Evolutionary conservation across 2,888 invertebrate genomes (phyloP).

Genomic region (Epinotia brunnichana): DNA sequence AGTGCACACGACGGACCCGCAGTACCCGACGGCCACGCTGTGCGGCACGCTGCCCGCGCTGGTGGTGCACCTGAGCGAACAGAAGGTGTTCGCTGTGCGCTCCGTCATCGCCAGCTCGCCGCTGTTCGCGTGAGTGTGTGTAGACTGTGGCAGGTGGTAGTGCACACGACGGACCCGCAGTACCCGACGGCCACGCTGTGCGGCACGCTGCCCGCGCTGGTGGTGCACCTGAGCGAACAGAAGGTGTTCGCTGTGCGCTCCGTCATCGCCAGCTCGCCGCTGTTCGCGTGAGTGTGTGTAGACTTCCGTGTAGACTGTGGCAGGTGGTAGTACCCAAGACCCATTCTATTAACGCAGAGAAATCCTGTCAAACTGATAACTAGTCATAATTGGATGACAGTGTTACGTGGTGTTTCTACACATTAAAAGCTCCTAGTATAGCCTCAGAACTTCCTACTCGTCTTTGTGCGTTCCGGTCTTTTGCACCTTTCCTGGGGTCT

Average conservation of each 20-base stretch:
- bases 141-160: no score
- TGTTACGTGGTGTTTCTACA: background rate
- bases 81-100: constrained; percentile 87
- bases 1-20: constrained; percentile 58
- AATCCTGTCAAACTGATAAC: background rate
- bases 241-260: constrained; percentile 86
- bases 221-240: constrained; percentile 95
- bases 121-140: constrained; percentile 33
- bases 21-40: constrained; percentile 92
- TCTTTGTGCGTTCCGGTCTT: no score
- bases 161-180: constrained; percentile 74
- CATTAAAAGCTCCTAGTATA: no score
- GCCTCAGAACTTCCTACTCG: no score
- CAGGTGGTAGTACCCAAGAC: background rate
- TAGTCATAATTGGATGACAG: background rate
- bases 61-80: constrained; percentile 95
- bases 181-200: constrained; percentile 93
- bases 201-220: constrained; percentile 93
- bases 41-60: constrained; percentile 94
- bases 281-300: constrained; percentile 30
- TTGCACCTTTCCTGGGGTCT: no score
- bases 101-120: constrained; percentile 55
- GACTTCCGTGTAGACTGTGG: background rate
- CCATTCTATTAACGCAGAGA: background rate
- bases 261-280: constrained; percentile 52